Evolutionary conservation across 1,140 invertebrate species (phyloP).

Genomic region (Caenorhabditis inopinata): DNA sequence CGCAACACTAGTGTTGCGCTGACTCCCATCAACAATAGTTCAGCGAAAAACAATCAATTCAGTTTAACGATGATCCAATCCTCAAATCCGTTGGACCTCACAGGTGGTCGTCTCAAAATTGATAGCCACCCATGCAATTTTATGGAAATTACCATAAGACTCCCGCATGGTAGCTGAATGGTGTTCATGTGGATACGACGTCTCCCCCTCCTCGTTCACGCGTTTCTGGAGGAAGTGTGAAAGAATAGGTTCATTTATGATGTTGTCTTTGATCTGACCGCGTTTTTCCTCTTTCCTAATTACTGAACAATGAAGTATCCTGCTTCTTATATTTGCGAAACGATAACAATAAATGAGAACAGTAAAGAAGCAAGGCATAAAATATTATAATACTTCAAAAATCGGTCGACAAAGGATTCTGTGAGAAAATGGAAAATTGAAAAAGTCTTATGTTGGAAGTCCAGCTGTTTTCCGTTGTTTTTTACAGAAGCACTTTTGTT

Average conservation of each 20-base stretch:
- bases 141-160: not conserved
- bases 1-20: conserved; percentile 1
- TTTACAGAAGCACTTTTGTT: not conserved
- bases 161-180: not conserved
- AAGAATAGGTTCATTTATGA: conserved; percentile 9
- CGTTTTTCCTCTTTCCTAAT: not conserved
- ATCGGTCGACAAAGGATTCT: not conserved
- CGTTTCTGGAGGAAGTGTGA: not conserved
- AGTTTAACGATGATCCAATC: conserved; percentile 26
- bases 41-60: conserved; percentile 9
- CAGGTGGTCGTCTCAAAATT: conserved; percentile 15
- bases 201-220: too few relatives aligned
- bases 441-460: not conserved
- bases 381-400: not conserved
- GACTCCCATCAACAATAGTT: conserved; percentile 14
- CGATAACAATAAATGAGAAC: too few relatives aligned
- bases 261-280: conserved; percentile 7
- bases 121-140: not conserved
- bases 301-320: not conserved
- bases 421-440: not conserved
- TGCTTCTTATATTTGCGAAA: not conserved
- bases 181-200: too few relatives aligned
- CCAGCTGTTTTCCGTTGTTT: conserved; percentile 4
- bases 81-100: not conserved
- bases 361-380: too few relatives aligned